Evolutionary conservation across 1,140 invertebrate genomes (phyloP), one percentile per base, ranked within the genome.

Genomic region (Pseudomyrmex pallidus): DNA sequence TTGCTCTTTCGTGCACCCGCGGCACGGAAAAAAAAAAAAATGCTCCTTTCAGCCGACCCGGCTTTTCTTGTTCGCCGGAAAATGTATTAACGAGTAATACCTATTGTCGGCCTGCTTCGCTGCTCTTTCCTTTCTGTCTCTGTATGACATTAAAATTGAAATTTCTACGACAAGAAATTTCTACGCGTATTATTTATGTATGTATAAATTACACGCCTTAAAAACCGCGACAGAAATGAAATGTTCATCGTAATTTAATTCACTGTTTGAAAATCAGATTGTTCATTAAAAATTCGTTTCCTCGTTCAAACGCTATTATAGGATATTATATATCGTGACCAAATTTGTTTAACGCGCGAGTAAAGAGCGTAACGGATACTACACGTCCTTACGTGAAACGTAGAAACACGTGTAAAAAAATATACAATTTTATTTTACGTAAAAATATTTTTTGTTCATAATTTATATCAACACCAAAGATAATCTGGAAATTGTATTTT

Each of bases 21-120:
- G 48, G 17, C 25, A 46, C 22, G 25, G 44, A 63, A 82, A 80
- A 64, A n/a, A n/a, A n/a, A 77, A 74, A 61, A 63, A 22, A 59
- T 13, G 12, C n/a, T 8, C 59, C 68, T 82, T 82, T 82, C 68
- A 82, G 22, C 61, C 22, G 68, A 64, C 46, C 13, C 48, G 17
- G 13, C 48, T 70, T 82, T 74, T 62, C 68, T 82, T 20, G 56
- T 74, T 50, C 78, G n/a, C 22, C 68, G 57, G 78, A 74, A 82
- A 73, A 82, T 74, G 63, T 82, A 82, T 82, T 82, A 74, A 82
- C 48, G 68, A 61, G 57, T 61, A 82, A 82, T 82, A 72, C 46
- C 77, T 63, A 54, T 74, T 82, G 56, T 82, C 68, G 12, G 52
- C 20, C 25, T 9, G 70, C 52, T 10, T 1, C 50, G 50, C 57